phyloP scores from a whole-genome alignment of 2,113 vertebrate genomes.

The Oncorhynchus masou region DNA sequence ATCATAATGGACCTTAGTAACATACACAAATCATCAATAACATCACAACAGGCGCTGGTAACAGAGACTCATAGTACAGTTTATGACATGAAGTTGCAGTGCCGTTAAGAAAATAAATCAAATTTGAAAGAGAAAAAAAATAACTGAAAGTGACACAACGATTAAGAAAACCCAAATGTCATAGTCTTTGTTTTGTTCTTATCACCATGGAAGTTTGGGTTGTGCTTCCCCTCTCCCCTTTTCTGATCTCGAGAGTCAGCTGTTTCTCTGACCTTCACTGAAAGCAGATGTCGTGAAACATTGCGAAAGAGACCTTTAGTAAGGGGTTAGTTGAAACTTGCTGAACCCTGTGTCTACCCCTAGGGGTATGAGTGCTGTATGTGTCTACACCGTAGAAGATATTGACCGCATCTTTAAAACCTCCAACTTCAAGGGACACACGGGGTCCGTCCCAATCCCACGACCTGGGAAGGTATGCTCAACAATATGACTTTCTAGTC shows the following conservation, averaged over 20 bases:
- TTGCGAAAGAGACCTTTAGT: not conserved
- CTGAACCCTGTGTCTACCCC: conserved; percentile 26
- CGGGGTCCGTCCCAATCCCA: accelerated
- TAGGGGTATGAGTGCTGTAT: conserved; percentile 71
- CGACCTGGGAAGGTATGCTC: conserved; percentile 44
- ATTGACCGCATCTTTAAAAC: conserved; percentile 50
- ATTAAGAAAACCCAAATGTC: not conserved
- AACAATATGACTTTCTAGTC: not conserved
- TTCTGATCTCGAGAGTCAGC: not conserved
- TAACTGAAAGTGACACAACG: not conserved
- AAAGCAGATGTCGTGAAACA: not conserved
- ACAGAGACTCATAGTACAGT: not conserved
- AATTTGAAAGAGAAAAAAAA: not conserved
- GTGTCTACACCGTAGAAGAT: conserved; percentile 56
- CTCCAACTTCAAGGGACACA: conserved; percentile 36
- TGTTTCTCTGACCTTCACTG: not conserved
- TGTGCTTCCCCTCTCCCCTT: not conserved
- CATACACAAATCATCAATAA: not conserved
- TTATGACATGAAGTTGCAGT: not conserved
- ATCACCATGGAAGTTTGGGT: not conserved
- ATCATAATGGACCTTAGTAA: not conserved
- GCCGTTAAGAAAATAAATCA: not conserved
- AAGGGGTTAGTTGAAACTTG: not conserved
- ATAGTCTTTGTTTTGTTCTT: not conserved
- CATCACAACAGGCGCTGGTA: not conserved